These are phyloP conservation scores for Uropetala carovei DNA, from an alignment of 2,888 invertebrate genomes.

Conservation along the genomic window DNA sequence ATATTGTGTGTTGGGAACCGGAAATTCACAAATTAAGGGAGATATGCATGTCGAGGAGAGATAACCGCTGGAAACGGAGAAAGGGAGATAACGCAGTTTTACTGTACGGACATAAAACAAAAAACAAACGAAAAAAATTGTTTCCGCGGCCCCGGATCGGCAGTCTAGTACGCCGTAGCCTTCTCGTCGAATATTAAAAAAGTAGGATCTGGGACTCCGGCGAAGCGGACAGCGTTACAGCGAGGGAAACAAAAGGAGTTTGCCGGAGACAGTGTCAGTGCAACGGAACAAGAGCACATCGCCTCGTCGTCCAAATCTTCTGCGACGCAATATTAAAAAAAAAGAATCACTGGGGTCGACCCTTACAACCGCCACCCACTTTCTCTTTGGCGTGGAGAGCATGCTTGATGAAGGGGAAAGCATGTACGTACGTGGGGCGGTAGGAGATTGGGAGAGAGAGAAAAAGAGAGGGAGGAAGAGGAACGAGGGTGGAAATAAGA, in stretches of 20 bases:
- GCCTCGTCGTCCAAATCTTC: not conserved
- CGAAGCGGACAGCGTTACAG: too few species aligned
- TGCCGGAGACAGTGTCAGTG: too few species aligned
- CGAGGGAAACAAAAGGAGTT: too few species aligned
- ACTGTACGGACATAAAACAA: not conserved
- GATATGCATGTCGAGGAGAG: conserved; percentile 45
- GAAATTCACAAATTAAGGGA: conserved; percentile 17
- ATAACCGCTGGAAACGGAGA: not conserved
- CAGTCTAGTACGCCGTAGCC: too few species aligned
- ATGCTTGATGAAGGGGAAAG: not conserved
- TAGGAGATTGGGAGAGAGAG: not conserved
- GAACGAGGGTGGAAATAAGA: not conserved
- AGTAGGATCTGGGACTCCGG: too few species aligned
- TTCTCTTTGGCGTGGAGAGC: conserved; percentile 13
- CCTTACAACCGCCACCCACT: not conserved
- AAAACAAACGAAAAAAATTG: not conserved
- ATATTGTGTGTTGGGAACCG: conserved; percentile 22
- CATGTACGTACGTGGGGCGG: not conserved
- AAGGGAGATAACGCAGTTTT: not conserved
- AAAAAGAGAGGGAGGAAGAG: not conserved
- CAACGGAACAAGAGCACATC: not conserved
- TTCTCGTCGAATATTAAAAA: too few species aligned
- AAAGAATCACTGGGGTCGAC: not conserved
- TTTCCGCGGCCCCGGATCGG: too few species aligned
- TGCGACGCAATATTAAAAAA: not conserved